Conservation (phyloP, 2,797 vertebrate genomes). For the Cheirogaleus major region DNA sequence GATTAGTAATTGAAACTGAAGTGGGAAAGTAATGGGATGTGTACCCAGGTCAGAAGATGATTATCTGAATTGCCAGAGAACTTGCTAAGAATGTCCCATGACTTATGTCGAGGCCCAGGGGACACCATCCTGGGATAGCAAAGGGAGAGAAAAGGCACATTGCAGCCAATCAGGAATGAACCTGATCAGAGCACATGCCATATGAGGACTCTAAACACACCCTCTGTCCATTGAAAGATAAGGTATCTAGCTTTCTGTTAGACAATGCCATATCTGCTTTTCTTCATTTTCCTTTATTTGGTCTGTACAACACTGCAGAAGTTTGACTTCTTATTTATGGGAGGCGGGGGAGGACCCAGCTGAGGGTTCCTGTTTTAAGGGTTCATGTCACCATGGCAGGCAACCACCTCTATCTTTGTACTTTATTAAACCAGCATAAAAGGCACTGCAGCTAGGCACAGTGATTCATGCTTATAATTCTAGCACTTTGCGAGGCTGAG, state of each 20-base stretch:
- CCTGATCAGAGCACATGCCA: background rate
- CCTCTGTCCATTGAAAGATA: background rate
- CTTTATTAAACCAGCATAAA: constrained; percentile 29
- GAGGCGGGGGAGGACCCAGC: too few relatives aligned
- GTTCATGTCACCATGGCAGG: background rate
- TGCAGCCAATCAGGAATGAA: background rate
- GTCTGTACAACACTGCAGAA: background rate
- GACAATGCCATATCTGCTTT: background rate
- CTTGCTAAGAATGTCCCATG: background rate
- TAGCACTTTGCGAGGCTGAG: background rate
- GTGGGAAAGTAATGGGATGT: background rate
- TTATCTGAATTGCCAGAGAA: constrained; percentile 1
- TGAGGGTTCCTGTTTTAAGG: background rate
- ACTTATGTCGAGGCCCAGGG: background rate
- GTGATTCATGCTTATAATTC: background rate
- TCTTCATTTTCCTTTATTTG: background rate
- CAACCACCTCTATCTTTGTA: background rate
- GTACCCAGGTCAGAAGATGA: background rate
- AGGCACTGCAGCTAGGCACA: background rate
- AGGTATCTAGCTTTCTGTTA: background rate
- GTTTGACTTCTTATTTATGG: background rate
- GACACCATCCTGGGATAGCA: background rate
- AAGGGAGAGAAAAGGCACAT: background rate
- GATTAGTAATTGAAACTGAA: background rate
- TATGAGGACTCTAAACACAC: background rate